Evolutionary conservation across 2,113 vertebrate species (phyloP).

Genomic region (Proteles cristata): DNA sequence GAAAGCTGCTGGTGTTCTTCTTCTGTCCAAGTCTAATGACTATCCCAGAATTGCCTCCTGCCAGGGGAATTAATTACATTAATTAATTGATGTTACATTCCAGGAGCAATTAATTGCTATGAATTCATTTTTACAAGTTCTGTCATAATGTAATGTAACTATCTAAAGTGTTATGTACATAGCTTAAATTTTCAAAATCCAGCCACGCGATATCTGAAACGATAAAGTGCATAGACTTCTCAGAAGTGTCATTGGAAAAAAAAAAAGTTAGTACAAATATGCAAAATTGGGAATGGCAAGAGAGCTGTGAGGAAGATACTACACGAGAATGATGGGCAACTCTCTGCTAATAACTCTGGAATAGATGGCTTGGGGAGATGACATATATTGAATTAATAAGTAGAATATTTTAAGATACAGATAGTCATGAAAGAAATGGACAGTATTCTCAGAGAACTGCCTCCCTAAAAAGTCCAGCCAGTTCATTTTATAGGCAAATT

Average conservation of each 20-base stretch:
- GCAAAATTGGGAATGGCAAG: not conserved
- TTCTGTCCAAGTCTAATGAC: not conserved
- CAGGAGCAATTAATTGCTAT: not conserved
- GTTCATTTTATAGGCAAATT: not conserved
- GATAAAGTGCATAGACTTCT: not conserved
- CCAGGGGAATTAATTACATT: not conserved
- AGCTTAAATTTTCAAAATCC: not conserved
- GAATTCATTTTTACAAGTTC: not conserved
- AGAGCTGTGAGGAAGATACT: not conserved
- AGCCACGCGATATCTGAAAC: not conserved
- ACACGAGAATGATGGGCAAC: not conserved
- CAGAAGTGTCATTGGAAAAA: not conserved
- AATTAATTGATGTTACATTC: not conserved
- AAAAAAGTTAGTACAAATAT: not conserved
- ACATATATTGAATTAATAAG: not conserved
- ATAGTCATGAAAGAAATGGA: not conserved
- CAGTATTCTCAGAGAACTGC: not conserved
- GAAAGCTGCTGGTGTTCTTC: not conserved
- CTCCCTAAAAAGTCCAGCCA: not conserved
- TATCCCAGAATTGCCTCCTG: not conserved
- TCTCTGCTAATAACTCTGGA: constrained; percentile 4
- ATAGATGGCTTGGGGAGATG: not conserved
- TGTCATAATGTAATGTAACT: not conserved
- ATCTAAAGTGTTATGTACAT: not conserved
- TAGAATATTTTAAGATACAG: not conserved